These are phyloP conservation scores for Elysia chlorotica DNA, from an alignment of 1,140 invertebrate genomes.

Conservation along the genomic window DNA sequence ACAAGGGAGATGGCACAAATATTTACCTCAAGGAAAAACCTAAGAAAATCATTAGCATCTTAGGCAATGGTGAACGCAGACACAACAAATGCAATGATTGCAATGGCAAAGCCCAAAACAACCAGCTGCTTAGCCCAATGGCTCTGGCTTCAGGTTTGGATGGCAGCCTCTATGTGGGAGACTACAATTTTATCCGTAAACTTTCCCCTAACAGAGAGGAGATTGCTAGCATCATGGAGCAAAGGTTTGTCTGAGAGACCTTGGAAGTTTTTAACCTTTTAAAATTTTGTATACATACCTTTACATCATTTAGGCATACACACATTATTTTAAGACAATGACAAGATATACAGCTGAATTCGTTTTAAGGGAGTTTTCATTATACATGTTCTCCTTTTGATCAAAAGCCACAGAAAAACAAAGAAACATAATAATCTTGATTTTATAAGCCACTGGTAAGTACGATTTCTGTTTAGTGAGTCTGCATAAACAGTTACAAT, in stretches of 20 bases:
- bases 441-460: too few relatives aligned
- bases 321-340: too few relatives aligned
- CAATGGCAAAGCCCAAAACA: constrained; percentile 78
- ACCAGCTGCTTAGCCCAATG: constrained; percentile 86
- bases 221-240: constrained; percentile 81
- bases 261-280: not conserved
- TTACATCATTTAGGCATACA: too few relatives aligned
- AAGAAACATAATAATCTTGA: too few relatives aligned
- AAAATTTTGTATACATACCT: too few relatives aligned
- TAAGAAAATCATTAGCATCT: constrained; percentile 84
- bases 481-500: too few relatives aligned
- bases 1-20: constrained; percentile 96
- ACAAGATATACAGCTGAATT: too few relatives aligned
- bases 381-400: too few relatives aligned
- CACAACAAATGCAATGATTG: constrained; percentile 73
- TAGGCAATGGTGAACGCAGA: constrained; percentile 90
- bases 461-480: too few relatives aligned
- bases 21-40: constrained; percentile 95
- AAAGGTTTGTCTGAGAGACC: constrained; percentile 75
- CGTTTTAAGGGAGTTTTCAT: too few relatives aligned
- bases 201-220: constrained; percentile 75
- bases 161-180: constrained; percentile 93
- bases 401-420: too few relatives aligned
- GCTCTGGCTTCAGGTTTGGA: constrained; percentile 88
- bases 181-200: constrained; percentile 92